phyloP scores from a whole-genome alignment of 2,888 invertebrate species.

The Chloromyia formosa region DNA sequence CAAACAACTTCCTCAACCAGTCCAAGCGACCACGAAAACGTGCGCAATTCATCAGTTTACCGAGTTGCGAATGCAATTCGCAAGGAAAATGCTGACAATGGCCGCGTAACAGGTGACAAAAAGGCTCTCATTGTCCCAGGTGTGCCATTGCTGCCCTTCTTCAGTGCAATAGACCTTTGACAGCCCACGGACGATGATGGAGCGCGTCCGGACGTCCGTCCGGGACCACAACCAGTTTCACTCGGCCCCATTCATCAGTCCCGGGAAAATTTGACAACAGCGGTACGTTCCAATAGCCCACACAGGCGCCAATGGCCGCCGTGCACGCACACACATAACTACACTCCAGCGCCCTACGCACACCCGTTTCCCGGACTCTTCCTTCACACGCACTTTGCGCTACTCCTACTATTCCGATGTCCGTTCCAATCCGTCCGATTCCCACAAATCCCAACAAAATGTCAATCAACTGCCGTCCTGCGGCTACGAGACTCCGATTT shows the following conservation, averaged over 20 bases:
- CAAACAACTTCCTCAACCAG: not conserved
- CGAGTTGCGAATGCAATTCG: not conserved
- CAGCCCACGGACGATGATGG: not conserved
- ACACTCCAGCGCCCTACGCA: not conserved
- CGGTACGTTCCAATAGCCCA: not conserved
- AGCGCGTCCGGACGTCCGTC: not conserved
- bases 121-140: not conserved
- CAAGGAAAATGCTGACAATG: not conserved
- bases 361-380: not conserved
- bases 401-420: not conserved
- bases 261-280: not conserved
- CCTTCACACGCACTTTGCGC: not conserved
- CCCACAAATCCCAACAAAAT: not conserved
- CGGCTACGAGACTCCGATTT: no score
- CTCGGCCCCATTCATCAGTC: not conserved
- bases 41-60: not conserved
- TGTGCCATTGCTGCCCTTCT: not conserved
- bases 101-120: conserved; percentile 3
- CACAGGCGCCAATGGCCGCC: not conserved
- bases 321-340: not conserved
- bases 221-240: conserved; percentile 4
- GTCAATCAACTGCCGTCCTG: not conserved
- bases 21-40: not conserved
- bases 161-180: not conserved
- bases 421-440: not conserved